phyloP scores from a whole-genome alignment of 2,113 vertebrate species.

The Sebastes schlegelii region DNA sequence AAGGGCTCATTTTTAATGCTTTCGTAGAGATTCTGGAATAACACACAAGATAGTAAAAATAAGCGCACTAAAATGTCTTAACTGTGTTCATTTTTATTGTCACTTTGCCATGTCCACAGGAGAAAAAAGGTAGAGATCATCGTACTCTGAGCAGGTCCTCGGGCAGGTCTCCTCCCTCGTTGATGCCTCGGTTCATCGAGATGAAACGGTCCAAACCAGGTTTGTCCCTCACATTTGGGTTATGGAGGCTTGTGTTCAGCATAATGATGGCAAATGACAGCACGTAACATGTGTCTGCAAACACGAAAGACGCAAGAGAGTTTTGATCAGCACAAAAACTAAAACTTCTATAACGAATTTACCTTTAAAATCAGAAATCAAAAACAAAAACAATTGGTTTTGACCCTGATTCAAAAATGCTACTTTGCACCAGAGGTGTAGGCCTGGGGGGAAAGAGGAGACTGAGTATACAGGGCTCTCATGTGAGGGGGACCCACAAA shows the following conservation, averaged over 20 bases:
- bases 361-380: no score
- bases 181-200: conserved; percentile 94
- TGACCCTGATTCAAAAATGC: not conserved
- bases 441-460: no score
- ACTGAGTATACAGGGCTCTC: no score
- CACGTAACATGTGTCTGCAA: conserved; percentile 91
- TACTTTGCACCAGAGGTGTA: no score
- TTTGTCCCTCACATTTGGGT: conserved; percentile 93
- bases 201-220: conserved; percentile 90
- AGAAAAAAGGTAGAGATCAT: not conserved
- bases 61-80: not conserved
- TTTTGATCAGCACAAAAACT: not conserved
- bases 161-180: conserved; percentile 91
- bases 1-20: conserved; percentile 95
- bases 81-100: not conserved
- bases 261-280: conserved; percentile 94
- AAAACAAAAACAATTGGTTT: not conserved
- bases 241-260: conserved; percentile 95
- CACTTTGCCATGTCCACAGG: not conserved
- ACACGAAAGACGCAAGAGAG: conserved; percentile 10
- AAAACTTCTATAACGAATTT: no score
- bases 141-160: conserved; percentile 91
- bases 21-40: conserved; percentile 90
- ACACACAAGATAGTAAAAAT: not conserved
- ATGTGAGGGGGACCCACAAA: no score